Base-by-base conservation (phyloP, 2,888 invertebrate genomes). In the Allygus modestus region DNA sequence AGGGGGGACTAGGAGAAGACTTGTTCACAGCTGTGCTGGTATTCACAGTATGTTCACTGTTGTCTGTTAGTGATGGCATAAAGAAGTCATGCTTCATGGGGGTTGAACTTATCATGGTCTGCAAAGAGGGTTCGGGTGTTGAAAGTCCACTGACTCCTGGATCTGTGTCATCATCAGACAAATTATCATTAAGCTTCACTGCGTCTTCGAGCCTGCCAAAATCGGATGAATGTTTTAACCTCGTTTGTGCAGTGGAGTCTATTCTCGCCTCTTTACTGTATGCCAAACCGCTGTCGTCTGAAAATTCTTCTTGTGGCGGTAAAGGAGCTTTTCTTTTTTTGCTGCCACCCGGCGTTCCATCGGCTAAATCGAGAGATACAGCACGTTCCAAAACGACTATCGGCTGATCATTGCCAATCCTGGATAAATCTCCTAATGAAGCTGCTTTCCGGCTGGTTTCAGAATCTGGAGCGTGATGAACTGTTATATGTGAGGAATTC, bases 201-300 rank as follows among this genome's bases (percentile, higher is more conserved):
- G 94, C 95, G 88, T 95, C 95, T 89, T 95, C 95, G 87, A 96
- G 91, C 86, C 94, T 95, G 1, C 95, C 95, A 92, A 95, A 96
- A 88, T 95, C 95, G 4, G 94, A 94, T 0, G 93, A 95, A 88
- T 95, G 95, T 89, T 95, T 95, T 83, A 95, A 89, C 77, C 94
- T 65, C 84, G 85, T 85, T 31, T 82, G 65, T 12, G 73, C 85
- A 0, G 85, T 86, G 86, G 91, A 91, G 43, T 85, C 84, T 26
- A 85, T 46, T 71, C 83, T 81, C 28, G 87, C 86, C 71, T 87
- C 87, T 83, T 87, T 87, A 69, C 85, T 85, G 51, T 86, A 86
- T n/a, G 86, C 61, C 11, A 85, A 73, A 4, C 87, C 86, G 12
- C 87, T 86, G 46, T 88, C 85, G 77, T 90, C 90, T 46, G 90